phyloP scores from a whole-genome alignment of 2,113 vertebrate species.

The Campylomormyrus tamandua region DNA sequence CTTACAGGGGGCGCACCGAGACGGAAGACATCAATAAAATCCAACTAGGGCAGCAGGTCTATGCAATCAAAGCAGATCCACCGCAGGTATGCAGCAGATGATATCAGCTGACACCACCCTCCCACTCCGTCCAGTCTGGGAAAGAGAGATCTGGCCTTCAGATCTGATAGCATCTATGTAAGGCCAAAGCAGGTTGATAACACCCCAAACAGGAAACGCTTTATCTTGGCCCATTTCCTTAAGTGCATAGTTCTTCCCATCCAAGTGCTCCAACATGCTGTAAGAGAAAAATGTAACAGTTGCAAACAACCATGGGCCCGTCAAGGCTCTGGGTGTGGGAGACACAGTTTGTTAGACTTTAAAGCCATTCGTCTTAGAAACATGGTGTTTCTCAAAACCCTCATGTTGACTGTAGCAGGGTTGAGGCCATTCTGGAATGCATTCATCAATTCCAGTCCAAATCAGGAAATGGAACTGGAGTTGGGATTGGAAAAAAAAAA shows the following conservation, averaged over 20 bases:
- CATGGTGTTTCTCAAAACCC: neutral
- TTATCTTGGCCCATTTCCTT: slow-evolving; percentile 1
- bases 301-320: neutral
- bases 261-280: slow-evolving; percentile 14
- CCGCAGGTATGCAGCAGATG: slow-evolving; percentile 3
- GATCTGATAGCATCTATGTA: neutral
- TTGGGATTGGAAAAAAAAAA: too few species aligned
- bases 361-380: neutral
- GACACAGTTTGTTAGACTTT: neutral
- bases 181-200: slow-evolving; percentile 4
- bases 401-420: neutral
- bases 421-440: too few species aligned
- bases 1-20: neutral
- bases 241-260: neutral
- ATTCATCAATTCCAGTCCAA: too few species aligned
- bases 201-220: slow-evolving; percentile 8
- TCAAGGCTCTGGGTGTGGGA: neutral
- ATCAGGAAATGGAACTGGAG: too few species aligned
- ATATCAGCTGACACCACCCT: neutral
- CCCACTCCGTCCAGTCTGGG: neutral
- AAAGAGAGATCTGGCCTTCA: neutral
- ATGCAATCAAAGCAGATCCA: slow-evolving; percentile 12
- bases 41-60: neutral
- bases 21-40: neutral
- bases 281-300: neutral